Evolutionary conservation across 2,797 vertebrate genomes (phyloP).

Genomic region (Sphaeramia orbicularis): DNA sequence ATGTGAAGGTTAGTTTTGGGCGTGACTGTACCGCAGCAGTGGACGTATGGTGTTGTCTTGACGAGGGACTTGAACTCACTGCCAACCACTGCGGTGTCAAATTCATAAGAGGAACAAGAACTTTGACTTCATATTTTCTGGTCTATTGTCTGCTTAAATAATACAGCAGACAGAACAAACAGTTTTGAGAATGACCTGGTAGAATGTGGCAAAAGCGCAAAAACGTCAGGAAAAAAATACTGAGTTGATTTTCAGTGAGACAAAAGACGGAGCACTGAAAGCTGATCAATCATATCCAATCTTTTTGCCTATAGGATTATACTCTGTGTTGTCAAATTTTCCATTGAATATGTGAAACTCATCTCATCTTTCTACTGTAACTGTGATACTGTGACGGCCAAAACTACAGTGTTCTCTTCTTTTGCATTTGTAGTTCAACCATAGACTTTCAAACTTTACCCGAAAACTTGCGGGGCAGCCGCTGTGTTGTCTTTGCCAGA

Average conservation of each 20-base stretch:
- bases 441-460: slow-evolving; percentile 42
- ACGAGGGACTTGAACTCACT: slow-evolving; percentile 70
- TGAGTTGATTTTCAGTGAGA: slow-evolving; percentile 23
- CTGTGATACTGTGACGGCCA: slow-evolving; percentile 74
- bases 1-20: slow-evolving; percentile 19
- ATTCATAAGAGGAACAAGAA: slow-evolving; percentile 45
- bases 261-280: slow-evolving; percentile 41
- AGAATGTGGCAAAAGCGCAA: slow-evolving; percentile 19
- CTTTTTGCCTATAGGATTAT: slow-evolving; percentile 54
- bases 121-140: slow-evolving; percentile 44
- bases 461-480: slow-evolving; percentile 38
- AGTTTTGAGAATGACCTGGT: slow-evolving; percentile 41
- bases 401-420: slow-evolving; percentile 53
- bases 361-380: slow-evolving; percentile 67
- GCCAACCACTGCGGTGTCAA: slow-evolving; percentile 70
- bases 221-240: slow-evolving; percentile 34
- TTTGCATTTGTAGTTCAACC: slow-evolving; percentile 49
- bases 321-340: slow-evolving; percentile 41
- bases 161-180: slow-evolving; percentile 47
- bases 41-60: slow-evolving; percentile 10
- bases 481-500: slow-evolving; percentile 50
- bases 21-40: slow-evolving; percentile 22
- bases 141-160: slow-evolving; percentile 43
- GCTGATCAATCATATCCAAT: slow-evolving; percentile 55
- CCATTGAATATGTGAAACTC: slow-evolving; percentile 56